phyloP scores from a whole-genome alignment of 2,113 vertebrate genomes.

The Apodemus sylvaticus region DNA sequence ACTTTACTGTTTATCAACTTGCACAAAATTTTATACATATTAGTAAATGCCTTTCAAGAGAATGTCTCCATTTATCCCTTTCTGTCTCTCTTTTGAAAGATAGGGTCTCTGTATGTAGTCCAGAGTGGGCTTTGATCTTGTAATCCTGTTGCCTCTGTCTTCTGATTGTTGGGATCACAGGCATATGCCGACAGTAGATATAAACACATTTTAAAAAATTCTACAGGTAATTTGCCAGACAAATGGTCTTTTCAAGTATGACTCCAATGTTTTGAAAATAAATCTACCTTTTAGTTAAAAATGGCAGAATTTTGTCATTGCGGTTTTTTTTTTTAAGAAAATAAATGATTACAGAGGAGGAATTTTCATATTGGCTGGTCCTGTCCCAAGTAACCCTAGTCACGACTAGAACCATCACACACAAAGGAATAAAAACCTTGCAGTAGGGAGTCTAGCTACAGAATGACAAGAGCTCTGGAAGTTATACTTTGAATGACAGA shows the following conservation, averaged over 20 bases:
- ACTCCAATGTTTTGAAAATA: neutral
- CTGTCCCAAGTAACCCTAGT: neutral
- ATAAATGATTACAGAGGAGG: neutral
- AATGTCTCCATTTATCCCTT: neutral
- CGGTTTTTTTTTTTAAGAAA: neutral
- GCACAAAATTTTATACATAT: neutral
- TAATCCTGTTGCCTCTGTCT: neutral
- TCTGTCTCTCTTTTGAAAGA: neutral
- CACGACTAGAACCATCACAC: neutral
- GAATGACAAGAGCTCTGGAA: neutral
- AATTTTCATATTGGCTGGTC: neutral
- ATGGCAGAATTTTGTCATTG: neutral
- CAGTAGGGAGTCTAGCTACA: no score
- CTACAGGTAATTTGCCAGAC: neutral
- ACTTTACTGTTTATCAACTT: neutral
- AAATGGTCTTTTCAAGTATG: slow-evolving; percentile 4
- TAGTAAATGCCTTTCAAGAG: neutral
- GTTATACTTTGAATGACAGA: neutral
- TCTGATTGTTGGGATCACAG: neutral
- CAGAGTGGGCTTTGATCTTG: neutral
- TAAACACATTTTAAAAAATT: neutral
- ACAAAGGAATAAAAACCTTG: neutral
- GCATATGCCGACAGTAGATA: neutral
- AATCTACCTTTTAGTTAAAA: slow-evolving; percentile 10
- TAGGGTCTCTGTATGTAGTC: neutral